Percentiles rank a stretch among this genome's conserved stretches.
phyloP scores from a whole-genome alignment of 1,140 invertebrate species.

The Drosophila erecta region DNA sequence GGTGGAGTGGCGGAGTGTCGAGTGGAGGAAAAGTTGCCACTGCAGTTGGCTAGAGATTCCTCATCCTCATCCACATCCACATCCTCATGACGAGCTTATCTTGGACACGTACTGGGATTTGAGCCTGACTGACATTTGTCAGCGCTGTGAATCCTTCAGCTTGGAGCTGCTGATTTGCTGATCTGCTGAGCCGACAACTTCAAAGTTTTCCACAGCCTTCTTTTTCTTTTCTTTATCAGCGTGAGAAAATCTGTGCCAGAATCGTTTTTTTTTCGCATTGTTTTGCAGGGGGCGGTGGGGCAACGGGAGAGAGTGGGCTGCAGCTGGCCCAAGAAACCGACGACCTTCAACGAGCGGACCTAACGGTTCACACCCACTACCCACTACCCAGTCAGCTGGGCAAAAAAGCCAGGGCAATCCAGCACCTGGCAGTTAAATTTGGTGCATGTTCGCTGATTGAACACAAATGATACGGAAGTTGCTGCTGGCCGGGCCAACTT shows the following conservation, averaged over 20 bases:
- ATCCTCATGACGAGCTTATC: conserved; percentile 62
- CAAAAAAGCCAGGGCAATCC: conserved; percentile 16
- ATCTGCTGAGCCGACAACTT: conserved; percentile 41
- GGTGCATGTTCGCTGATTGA: conserved; percentile 81
- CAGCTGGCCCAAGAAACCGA: conserved; percentile 33
- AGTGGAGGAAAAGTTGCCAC: conserved; percentile 39
- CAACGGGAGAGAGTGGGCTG: conserved; percentile 32
- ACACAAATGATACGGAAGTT: conserved; percentile 82
- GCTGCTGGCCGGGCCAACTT: conserved; percentile 39
- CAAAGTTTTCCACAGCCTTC: conserved; percentile 47
- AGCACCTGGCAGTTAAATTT: conserved; percentile 78
- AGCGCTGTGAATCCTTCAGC: conserved; percentile 69
- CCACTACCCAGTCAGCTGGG: conserved; percentile 12
- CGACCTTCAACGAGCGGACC: conserved; percentile 40
- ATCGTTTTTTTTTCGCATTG: conserved; percentile 26
- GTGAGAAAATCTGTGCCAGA: conserved; percentile 63
- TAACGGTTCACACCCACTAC: conserved; percentile 65
- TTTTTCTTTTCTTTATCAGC: conserved; percentile 57
- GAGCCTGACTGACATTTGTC: conserved; percentile 74
- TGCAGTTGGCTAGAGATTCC: conserved; percentile 35
- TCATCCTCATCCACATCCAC: conserved; percentile 19
- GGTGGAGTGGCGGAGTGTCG: conserved; percentile 1
- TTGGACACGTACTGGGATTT: conserved; percentile 74
- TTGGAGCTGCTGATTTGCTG: conserved; percentile 7
- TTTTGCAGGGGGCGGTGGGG: conserved; percentile 3